These are phyloP conservation scores for Plagodis pulveraria DNA, from an alignment of 2,888 invertebrate species.

Conservation along the genomic window DNA sequence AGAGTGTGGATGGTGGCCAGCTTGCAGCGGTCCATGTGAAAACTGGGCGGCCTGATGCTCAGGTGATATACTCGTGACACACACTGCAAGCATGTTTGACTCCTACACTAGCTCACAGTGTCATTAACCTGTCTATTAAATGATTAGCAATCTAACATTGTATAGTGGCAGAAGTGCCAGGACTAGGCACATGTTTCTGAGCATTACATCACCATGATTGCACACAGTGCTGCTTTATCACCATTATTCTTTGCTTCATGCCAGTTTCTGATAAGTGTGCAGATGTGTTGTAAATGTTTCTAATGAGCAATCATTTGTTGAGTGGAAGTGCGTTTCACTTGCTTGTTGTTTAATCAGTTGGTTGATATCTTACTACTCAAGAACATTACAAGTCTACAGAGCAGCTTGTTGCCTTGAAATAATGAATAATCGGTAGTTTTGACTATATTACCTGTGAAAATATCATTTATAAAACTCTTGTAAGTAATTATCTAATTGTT, in stretches of 20 bases:
- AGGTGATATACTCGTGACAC: constrained; percentile 44
- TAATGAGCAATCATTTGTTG: constrained; percentile 3
- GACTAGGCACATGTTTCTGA: constrained; percentile 39
- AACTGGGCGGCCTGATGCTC: constrained; percentile 47
- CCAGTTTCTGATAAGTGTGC: constrained; percentile 15
- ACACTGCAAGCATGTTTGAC: constrained; percentile 11
- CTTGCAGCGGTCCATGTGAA: constrained; percentile 43
- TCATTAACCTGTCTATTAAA: constrained; percentile 39
- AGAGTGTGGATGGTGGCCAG: constrained; percentile 29
- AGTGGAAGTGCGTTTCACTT: constrained; percentile 10
- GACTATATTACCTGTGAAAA: background rate
- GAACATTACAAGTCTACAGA: background rate
- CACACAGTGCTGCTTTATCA: constrained; percentile 18
- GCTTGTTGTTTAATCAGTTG: constrained; percentile 19
- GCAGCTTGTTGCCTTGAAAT: background rate
- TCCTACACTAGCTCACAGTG: constrained; percentile 34
- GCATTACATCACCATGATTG: constrained; percentile 49
- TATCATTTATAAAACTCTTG: constrained; percentile 1
- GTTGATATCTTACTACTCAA: constrained; percentile 7
- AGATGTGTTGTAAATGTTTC: constrained; percentile 4
- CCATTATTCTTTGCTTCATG: constrained; percentile 21
- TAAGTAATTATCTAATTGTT: constrained; percentile 26
- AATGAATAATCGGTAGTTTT: background rate
- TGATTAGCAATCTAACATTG: constrained; percentile 3
- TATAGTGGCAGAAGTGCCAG: constrained; percentile 11